Base-by-base conservation (phyloP, 2,888 invertebrate species). In the Apamea sordens region DNA sequence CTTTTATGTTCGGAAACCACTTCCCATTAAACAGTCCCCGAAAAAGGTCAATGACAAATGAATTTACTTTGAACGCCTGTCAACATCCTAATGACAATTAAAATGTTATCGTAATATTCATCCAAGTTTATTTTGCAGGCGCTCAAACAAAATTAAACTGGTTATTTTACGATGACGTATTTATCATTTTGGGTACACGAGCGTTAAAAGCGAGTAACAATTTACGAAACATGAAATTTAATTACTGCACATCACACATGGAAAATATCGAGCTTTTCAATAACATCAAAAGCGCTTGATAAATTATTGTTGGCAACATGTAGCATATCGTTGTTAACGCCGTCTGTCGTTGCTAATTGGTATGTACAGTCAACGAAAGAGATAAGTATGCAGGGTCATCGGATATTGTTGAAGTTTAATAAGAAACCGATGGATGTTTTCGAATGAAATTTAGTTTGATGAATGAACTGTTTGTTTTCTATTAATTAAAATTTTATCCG, bases 281-380 rank as follows among this genome's bases (percentile, higher is more conserved):
- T 71, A 64, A 77, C 50, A 80, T 81, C 61, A 70, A 63, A 69
- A 82, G 83, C 77, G 82, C 82, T 80, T 83, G 76, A 68, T 53
- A 80, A 85, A 89, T 83, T 78, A 83, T 76, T 81, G 64, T 64
- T 18, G 21, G 77, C 82, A 83, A 84, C 74, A 77, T 82, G 65
- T 84, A 50, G 47, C 71, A 64, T 50, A 67, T 68, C 71, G 65
- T 77, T 79, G 76, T 61, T 68, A 73, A 61, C 59, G 64, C 24
- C 53, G 77, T 64, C 72, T 64, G 73, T 61, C 61, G 64, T 36
- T 63, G 41, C 73, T 83, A 85, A 88, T 85, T 86, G 80, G 80
- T 75, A 69, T 61, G 73, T 78, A 36, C 36, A 36, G 36, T 36
- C 36, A 36, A 36, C 36, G 6, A 36, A 4, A 36, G 36, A 36